These are phyloP conservation scores for Rhinolophus ferrumequinum DNA, from an alignment of 2,113 vertebrate species.

Conservation along the genomic window DNA sequence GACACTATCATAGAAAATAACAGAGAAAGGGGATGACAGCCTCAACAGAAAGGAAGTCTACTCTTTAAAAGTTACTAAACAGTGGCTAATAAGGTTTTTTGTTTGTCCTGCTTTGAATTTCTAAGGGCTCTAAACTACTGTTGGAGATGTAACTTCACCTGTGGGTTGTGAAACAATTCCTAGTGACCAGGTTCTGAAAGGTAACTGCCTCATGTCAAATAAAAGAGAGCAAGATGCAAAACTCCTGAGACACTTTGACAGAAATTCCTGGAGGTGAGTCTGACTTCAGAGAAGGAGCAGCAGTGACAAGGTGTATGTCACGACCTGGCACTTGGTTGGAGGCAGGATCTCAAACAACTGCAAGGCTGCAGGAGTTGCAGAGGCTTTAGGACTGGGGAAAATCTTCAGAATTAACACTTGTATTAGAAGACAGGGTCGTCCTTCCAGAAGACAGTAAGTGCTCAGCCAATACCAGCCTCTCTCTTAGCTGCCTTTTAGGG, in stretches of 20 bases:
- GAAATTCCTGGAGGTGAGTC: background rate
- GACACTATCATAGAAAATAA: background rate
- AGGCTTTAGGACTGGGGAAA: background rate
- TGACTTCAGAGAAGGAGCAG: background rate
- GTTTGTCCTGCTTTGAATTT: background rate
- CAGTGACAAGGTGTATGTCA: background rate
- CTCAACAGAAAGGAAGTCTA: background rate
- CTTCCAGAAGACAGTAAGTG: background rate
- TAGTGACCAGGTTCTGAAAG: background rate
- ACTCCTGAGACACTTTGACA: background rate
- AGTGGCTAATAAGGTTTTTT: background rate
- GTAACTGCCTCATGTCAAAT: background rate
- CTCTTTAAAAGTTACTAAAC: background rate
- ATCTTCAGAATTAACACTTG: background rate
- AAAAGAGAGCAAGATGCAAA: background rate
- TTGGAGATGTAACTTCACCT: background rate
- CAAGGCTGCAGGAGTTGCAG: background rate
- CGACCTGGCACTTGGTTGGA: no score
- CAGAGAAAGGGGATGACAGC: background rate
- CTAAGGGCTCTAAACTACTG: background rate
- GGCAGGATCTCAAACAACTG: background rate
- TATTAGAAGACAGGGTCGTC: background rate
- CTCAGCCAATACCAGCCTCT: background rate
- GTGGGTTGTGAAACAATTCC: background rate
- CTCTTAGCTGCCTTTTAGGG: background rate